A percentile compares a stretch with the other conserved stretches of the same genome.
phyloP scores from a whole-genome alignment of 2,113 vertebrate species.

The Addax nasomaculatus region DNA sequence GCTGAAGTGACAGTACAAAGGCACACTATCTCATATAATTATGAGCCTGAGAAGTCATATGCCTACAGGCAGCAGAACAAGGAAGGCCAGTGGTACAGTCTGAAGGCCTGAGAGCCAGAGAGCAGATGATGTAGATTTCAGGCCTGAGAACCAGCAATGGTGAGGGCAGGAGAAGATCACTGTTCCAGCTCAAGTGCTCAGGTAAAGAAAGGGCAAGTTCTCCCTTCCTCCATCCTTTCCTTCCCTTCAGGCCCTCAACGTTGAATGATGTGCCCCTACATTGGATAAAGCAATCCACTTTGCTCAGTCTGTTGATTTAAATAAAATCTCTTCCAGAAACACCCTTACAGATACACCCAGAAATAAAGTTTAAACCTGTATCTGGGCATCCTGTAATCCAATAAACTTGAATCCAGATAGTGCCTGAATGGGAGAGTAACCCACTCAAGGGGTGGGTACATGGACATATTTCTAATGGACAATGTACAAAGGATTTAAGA shows the following conservation, averaged over 20 bases:
- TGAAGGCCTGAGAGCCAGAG: not conserved
- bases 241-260: not conserved
- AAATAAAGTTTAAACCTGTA: not conserved
- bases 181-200: not conserved
- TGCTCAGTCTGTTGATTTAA: not conserved
- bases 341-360: not conserved
- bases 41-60: not conserved
- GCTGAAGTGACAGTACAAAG: not conserved
- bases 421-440: not conserved
- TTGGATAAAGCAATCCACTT: not conserved
- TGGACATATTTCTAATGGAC: constrained; percentile 15
- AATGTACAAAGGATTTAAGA: not conserved
- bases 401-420: not conserved
- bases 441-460: not conserved
- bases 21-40: not conserved
- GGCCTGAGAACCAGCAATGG: not conserved
- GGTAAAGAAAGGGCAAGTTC: not conserved
- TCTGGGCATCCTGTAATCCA: not conserved
- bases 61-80: not conserved
- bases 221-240: not conserved
- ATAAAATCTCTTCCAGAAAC: not conserved
- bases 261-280: not conserved
- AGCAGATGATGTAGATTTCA: not conserved
- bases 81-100: not conserved
- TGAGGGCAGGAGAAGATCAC: not conserved